Evolutionary conservation across 2,888 invertebrate genomes (phyloP).

Genomic region (Biston betularia): DNA sequence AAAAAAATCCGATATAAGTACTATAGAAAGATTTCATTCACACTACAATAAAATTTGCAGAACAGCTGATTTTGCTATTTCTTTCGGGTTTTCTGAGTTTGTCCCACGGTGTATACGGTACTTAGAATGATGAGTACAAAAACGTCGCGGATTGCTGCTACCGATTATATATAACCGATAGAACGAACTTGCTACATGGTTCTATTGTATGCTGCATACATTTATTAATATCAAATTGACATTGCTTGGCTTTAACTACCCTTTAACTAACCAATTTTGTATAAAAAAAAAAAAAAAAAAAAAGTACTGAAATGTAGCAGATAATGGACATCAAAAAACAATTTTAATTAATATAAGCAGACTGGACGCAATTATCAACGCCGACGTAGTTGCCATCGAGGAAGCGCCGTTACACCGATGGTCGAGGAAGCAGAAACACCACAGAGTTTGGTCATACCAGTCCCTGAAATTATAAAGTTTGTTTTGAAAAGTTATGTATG

Average conservation of each 20-base stretch:
- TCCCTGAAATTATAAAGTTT: slow-evolving; percentile 84
- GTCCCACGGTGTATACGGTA: too few relatives aligned
- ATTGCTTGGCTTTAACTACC: background rate
- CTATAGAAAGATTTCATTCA: too few relatives aligned
- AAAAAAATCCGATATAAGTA: too few relatives aligned
- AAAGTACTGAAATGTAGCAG: background rate
- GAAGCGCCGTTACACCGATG: slow-evolving; percentile 92
- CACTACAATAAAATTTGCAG: too few relatives aligned
- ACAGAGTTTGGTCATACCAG: slow-evolving; percentile 92
- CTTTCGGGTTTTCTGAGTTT: too few relatives aligned
- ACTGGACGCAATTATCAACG: slow-evolving; percentile 60
- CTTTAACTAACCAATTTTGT: too few relatives aligned
- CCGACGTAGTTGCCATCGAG: slow-evolving; percentile 60
- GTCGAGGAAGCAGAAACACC: slow-evolving; percentile 97
- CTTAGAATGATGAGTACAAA: too few relatives aligned
- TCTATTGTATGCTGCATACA: background rate
- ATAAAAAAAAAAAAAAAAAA: too few relatives aligned
- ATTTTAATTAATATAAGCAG: slow-evolving; percentile 51
- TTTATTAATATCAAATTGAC: background rate
- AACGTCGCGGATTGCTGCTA: too few relatives aligned
- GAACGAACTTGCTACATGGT: too few relatives aligned
- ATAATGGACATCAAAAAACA: slow-evolving; percentile 53
- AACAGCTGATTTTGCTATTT: too few relatives aligned
- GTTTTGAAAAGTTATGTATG: background rate
- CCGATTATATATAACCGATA: too few relatives aligned